Conservation (phyloP, 1,140 invertebrate species). For the Leptopilina clavipes region DNA sequence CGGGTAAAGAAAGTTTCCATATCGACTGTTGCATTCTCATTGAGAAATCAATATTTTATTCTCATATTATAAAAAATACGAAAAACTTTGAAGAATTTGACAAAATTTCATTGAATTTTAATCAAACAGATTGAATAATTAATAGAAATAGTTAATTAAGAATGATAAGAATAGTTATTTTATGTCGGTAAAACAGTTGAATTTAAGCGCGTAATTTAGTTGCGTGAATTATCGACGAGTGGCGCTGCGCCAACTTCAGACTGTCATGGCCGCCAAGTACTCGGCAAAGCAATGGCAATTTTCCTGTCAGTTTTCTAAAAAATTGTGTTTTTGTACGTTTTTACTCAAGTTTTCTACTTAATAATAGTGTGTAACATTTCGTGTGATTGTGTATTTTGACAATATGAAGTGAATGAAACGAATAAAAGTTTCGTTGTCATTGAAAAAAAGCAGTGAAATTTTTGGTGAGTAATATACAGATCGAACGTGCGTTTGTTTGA, state of each 20-base stretch:
- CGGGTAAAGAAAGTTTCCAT: not conserved
- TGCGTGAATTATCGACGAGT: not conserved
- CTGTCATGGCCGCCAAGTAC: constrained; percentile 68
- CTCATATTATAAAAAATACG: not conserved
- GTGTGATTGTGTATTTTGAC: constrained; percentile 46
- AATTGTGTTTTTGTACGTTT: constrained; percentile 65
- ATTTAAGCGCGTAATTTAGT: not conserved
- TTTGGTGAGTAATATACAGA: constrained; percentile 57
- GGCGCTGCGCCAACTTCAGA: constrained; percentile 38
- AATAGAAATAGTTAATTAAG: not conserved
- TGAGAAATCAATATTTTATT: not conserved
- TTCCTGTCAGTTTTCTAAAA: constrained; percentile 64
- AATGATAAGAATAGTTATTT: not conserved
- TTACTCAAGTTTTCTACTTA: constrained; percentile 58
- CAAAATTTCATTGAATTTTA: not conserved
- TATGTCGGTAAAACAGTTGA: not conserved
- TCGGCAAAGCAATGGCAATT: constrained; percentile 67
- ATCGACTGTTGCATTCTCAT: not conserved
- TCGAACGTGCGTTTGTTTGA: constrained; percentile 50
- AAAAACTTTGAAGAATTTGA: too few species aligned
- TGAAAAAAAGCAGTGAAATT: constrained; percentile 43
- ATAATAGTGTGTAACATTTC: constrained; percentile 50
- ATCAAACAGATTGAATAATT: not conserved
- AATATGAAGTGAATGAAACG: constrained; percentile 49
- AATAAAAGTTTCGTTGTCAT: constrained; percentile 3